These are phyloP conservation scores for Falco biarmicus DNA, from an alignment of 2,797 vertebrate species.

Conservation along the genomic window DNA sequence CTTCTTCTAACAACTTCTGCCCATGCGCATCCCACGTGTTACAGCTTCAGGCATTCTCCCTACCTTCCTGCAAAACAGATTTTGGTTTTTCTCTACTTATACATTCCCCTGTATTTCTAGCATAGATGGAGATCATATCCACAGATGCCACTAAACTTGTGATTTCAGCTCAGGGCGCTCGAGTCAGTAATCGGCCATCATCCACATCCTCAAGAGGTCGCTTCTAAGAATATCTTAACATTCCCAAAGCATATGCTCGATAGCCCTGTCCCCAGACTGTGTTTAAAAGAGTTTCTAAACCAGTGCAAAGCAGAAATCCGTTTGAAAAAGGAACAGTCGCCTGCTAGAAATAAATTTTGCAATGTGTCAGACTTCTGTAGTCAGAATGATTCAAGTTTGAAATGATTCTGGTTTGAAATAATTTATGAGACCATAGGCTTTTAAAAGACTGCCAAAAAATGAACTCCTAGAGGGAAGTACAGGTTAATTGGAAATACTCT, in stretches of 20 bases:
- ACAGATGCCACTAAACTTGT: not conserved
- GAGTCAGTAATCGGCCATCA: not conserved
- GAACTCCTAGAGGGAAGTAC: not conserved
- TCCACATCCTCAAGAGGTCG: not conserved
- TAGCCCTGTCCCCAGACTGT: not conserved
- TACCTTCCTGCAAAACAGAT: not conserved
- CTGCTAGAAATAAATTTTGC: slow-evolving; percentile 9
- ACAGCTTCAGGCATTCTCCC: not conserved
- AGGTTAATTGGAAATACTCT: slow-evolving; percentile 5
- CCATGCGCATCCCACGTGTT: not conserved
- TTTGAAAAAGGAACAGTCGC: slow-evolving; percentile 6
- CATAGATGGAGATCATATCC: not conserved
- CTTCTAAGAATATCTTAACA: not conserved
- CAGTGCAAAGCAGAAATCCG: not conserved
- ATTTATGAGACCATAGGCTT: not conserved
- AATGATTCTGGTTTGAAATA: not conserved
- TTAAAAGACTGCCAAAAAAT: slow-evolving; percentile 22
- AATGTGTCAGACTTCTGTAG: slow-evolving; percentile 6
- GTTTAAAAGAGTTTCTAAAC: not conserved
- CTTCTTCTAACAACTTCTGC: not conserved
- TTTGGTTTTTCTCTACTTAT: not conserved
- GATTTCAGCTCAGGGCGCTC: not conserved
- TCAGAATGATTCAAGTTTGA: not conserved
- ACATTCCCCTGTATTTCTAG: not conserved
- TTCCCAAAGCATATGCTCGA: not conserved